Conservation (phyloP, 2,797 vertebrate genomes). For the Danio kyathit region DNA sequence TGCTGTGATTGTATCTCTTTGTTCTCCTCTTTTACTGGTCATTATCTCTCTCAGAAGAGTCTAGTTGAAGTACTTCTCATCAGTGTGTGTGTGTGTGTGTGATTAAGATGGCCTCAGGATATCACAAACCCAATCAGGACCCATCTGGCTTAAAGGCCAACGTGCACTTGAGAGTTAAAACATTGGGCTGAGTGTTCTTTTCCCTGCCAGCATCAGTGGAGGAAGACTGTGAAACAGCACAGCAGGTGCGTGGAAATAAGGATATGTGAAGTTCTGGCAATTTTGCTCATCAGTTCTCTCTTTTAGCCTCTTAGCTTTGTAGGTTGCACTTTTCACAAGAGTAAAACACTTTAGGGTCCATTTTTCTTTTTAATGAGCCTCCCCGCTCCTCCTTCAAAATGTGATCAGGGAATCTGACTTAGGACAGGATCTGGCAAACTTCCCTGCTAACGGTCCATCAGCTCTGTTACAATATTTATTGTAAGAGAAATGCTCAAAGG, state of each 20-base stretch:
- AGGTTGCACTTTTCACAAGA: constrained; percentile 6
- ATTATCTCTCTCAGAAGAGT: constrained; percentile 39
- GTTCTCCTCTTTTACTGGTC: constrained; percentile 33
- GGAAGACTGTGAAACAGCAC: neutral
- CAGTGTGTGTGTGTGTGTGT: neutral
- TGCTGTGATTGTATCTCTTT: constrained; percentile 32
- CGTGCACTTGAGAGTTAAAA: constrained; percentile 29
- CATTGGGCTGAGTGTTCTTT: constrained; percentile 6
- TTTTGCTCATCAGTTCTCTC: neutral
- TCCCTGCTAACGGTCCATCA: too few relatives aligned
- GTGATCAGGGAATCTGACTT: too few relatives aligned
- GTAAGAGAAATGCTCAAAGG: too few relatives aligned
- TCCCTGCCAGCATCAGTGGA: constrained; percentile 5
- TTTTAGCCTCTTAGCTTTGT: neutral
- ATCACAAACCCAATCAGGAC: constrained; percentile 38
- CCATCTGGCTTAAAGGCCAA: constrained; percentile 34
- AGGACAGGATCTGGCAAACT: too few relatives aligned
- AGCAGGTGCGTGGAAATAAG: constrained; percentile 12
- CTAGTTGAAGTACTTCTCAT: constrained; percentile 11
- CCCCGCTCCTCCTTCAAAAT: too few relatives aligned
- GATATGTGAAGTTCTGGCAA: constrained; percentile 9
- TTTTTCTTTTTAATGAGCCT: neutral
- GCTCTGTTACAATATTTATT: too few relatives aligned
- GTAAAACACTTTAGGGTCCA: neutral
- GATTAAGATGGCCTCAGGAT: constrained; percentile 29